Evolutionary conservation across 2,888 invertebrate genomes (phyloP), one percentile per base, ranked within the genome.

Genomic region (Callinectes sapidus): DNA sequence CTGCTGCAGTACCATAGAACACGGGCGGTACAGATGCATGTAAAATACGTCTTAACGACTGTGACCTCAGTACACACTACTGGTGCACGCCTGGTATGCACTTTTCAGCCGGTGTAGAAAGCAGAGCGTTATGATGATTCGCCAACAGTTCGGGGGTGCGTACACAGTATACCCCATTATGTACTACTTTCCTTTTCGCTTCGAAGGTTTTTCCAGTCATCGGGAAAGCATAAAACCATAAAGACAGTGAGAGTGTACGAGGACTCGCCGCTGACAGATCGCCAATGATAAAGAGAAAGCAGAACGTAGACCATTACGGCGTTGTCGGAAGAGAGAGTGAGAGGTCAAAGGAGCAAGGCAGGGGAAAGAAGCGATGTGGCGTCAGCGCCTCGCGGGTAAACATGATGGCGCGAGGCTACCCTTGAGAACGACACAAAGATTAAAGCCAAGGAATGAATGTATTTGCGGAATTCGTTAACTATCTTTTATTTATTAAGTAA

Each of bases 251-350:
- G 35, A 32, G 81, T 81, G 18, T 81, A 81, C 16, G 35, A 81
- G 28, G 81, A 81, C 35, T 0, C 35, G 5, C 81, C 81, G 18
- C 32, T 35, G 35, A 35, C 18, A 35, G 32, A 81, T 71, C 28
- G 10, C 71, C 71, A 28, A 71, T 71, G 28, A 71, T 81, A 35
- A 16, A 35, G 81, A 81, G 81, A 81, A 81, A 81, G 81, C 81
- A 81, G 81, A 81, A 81, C 81, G 35, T 35, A 81, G 14, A 18
- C 28, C 71, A 71, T 28, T 28, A 71, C 48, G 10, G 0, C 5
- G 81, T 81, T 35, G 81, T 81, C 35, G 88, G 55, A 61, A 88
- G 88, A 88, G 88, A 88, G 28, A 55, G 55, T 32, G 55, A 55
- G 55, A 88, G 55, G 23, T 32, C 32, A 23, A 28, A 28, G 23